Conservation (phyloP, 1,140 invertebrate species). For the Dendrolimus kikuchii region DNA sequence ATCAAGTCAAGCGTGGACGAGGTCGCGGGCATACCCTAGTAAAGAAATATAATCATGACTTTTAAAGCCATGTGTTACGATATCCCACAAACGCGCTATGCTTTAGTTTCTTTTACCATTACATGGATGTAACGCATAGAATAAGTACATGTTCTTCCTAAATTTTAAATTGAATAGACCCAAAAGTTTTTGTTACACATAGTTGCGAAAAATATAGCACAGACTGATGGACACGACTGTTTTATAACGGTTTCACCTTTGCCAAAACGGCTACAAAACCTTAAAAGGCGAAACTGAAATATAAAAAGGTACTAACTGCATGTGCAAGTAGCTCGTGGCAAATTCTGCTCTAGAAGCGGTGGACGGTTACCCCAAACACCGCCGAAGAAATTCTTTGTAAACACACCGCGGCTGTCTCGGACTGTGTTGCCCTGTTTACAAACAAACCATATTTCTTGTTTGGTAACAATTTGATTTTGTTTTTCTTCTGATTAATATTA, state of each 20-base stretch:
- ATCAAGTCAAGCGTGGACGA: no score
- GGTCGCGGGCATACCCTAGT: no score
- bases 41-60: no score
- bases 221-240: background rate
- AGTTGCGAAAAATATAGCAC: background rate
- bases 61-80: no score
- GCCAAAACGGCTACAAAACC: background rate
- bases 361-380: constrained; percentile 62
- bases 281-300: background rate
- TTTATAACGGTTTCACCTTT: background rate
- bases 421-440: constrained; percentile 29
- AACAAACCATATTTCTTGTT: background rate
- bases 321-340: constrained; percentile 38
- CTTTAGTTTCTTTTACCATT: no score
- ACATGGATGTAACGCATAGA: no score
- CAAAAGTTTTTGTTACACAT: no score
- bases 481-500: no score
- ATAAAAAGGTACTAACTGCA: constrained; percentile 38
- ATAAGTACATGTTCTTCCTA: no score
- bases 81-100: no score
- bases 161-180: no score
- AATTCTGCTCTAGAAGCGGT: constrained; percentile 38
- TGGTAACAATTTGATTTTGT: background rate
- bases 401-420: constrained; percentile 36
- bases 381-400: constrained; percentile 60